Evolutionary conservation across 2,113 vertebrate species (phyloP), one percentile per base, ranked within the genome.

Genomic region (Cyprinodon variegatus): DNA sequence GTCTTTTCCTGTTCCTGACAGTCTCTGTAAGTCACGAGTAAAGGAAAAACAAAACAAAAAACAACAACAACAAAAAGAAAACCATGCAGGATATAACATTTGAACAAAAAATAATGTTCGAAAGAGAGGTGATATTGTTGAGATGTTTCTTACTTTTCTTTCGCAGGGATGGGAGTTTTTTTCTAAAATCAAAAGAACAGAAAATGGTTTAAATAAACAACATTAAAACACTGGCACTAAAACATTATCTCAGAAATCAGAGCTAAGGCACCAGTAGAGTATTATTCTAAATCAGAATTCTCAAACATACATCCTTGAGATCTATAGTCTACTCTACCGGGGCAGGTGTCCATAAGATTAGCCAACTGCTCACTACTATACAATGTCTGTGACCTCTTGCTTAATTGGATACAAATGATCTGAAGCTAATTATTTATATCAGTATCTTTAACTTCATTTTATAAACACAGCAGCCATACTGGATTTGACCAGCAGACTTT

Each of bases 1-100:
- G 59, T 65, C 73, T 61, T 79, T 29, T 70, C 79, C 68, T 69
- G 70, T 61, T 69, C 77, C 48, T 68, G 76, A 72, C 43, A 69
- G 82, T 68, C 46, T 84, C 90, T 91, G 87, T 75, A 87, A 89
- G 79, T 57, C 50, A 57, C 5, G 50, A 6, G 7, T 15, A 20
- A 57, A 2, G 50, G 50, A 57, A 82, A 88, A 29, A 29, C 81
- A 84, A 83, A 62, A 83, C 81, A 4, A 15, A 1, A 75, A 63
- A 41, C 61, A 59, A 65, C 61, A 64, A 22, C 71, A 81, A 62
- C 43, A 71, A 64, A 65, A 70, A 66, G 15, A 65, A 59, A 84
- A 68, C 86, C 82, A 80, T 81, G 88, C 70, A 0, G 75, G 77
- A 13, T n/a, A 17, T 81, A 67, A 87, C 38, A 78, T 75, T 29